Base-by-base conservation (phyloP, 2,888 invertebrate genomes). In the Cataglyphis albicans region DNA sequence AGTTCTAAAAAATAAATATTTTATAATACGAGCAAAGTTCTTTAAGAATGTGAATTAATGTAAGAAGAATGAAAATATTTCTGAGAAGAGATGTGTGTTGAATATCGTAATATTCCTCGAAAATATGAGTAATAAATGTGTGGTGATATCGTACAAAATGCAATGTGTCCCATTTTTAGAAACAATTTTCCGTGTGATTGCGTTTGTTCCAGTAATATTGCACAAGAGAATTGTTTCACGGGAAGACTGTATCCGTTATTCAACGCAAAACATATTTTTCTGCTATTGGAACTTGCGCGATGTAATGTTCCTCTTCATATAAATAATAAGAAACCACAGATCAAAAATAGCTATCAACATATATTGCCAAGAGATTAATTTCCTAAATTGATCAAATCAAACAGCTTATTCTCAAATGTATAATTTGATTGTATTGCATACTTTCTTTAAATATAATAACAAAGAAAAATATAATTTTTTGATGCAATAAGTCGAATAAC, bases 201-300 rank as follows among this genome's bases (percentile, higher is more conserved):
- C 59, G 78, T 78, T 78, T 76, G 57, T 68, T 78, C 44, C 44
- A 35, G 72, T 72, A 80, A 72, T 80, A 72, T 80, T 25, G 44
- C 78, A 61, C 78, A 25, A 48, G 59, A 44, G 72, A 9, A 59
- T 35, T 72, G 72, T 80, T 72, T 12, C 59, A 25, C 5, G 35
- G 44, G 32, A 59, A 80, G 41, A 78, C 18, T 35, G 18, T 76
- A 57, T 15, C 21, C 32, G 72, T 72, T 59, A 80, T 80, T 80
- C 44, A 44, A 59, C 73, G 25, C 41, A 7, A 35, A 25, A 55
- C 52, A 63, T 63, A 15, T 83, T 48, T 64, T 64, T 38, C 29
- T 21, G 25, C 29, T 81, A 81, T 82, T 67, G 63, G n/a, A 63
- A 41, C 29, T 59, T 25, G n/a, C 5, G 48, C 44, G 18, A 63